phyloP scores from a whole-genome alignment of 2,113 vertebrate species.

The Datnioides undecimradiatus region DNA sequence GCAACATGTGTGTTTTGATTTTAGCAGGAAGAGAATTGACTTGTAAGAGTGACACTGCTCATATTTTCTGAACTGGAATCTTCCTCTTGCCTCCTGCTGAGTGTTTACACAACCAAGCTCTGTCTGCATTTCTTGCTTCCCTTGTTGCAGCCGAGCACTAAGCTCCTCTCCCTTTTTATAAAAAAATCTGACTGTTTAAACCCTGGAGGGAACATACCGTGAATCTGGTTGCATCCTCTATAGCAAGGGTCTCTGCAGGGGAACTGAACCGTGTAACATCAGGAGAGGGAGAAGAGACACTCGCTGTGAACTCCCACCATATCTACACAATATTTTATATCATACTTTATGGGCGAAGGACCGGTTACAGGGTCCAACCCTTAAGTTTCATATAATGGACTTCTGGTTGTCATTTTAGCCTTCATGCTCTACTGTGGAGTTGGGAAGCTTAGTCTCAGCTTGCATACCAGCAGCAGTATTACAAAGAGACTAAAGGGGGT shows the following conservation, averaged over 20 bases:
- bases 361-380: neutral
- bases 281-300: neutral
- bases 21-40: neutral
- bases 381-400: slow-evolving; percentile 14
- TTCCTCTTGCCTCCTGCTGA: neutral
- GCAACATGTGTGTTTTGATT: slow-evolving; percentile 5
- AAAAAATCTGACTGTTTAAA: neutral
- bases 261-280: neutral
- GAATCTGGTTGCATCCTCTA: slow-evolving; percentile 27
- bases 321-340: no score
- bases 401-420: neutral
- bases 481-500: slow-evolving; percentile 1
- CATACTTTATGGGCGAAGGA: neutral
- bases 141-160: neutral
- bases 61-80: neutral
- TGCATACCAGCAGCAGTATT: slow-evolving; percentile 33
- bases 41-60: neutral
- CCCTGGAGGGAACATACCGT: neutral
- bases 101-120: slow-evolving; percentile 10
- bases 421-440: slow-evolving; percentile 13
- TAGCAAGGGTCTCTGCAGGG: slow-evolving; percentile 24
- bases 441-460: slow-evolving; percentile 32
- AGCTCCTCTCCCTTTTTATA: neutral
- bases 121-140: slow-evolving; percentile 1
- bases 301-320: neutral